Conservation (phyloP, 2,888 invertebrate genomes). For the Rhopalosiphum nymphaeae region DNA sequence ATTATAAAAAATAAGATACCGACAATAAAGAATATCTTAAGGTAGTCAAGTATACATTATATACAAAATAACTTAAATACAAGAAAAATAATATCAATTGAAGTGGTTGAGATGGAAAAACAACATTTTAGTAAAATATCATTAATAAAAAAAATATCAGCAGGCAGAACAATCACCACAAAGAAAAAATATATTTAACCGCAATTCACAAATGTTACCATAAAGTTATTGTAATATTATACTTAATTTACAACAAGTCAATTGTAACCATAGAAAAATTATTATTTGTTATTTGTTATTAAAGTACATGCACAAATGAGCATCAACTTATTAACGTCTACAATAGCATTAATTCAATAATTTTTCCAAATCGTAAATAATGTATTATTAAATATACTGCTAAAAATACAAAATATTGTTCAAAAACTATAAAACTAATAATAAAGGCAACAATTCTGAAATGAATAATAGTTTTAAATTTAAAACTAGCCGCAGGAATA, state of each 20-base stretch:
- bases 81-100: not conserved
- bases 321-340: not conserved
- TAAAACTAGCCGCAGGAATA: not conserved
- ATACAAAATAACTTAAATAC: not conserved
- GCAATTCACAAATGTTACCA: not conserved
- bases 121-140: not conserved
- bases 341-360: not conserved
- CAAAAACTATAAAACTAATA: not conserved
- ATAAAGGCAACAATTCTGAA: not conserved
- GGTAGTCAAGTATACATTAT: not conserved
- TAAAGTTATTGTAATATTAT: not conserved
- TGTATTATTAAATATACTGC: not conserved
- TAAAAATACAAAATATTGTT: not conserved
- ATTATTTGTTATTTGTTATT: not conserved
- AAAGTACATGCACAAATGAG: not conserved
- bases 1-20: not conserved
- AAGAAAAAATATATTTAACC: not conserved
- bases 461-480: not conserved
- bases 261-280: not conserved
- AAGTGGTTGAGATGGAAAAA: not conserved
- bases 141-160: not conserved
- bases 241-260: not conserved
- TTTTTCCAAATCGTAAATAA: not conserved
- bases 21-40: not conserved
- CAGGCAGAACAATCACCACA: not conserved